Percentiles rank a stretch among this genome's conserved stretches.
phyloP scores from a whole-genome alignment of 2,888 invertebrate species.

The Eilema sororculum region DNA sequence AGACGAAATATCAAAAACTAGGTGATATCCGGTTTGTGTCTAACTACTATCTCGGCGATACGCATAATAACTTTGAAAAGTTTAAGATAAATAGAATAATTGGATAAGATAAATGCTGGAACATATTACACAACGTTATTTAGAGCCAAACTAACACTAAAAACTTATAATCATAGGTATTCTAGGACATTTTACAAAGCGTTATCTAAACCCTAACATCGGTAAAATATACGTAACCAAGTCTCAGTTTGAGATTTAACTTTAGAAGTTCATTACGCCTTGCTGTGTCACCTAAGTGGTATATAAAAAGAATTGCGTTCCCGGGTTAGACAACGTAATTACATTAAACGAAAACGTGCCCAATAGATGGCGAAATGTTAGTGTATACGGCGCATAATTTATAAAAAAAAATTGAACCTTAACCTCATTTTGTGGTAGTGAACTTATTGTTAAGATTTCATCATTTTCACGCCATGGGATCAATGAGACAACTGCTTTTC shows the following conservation, averaged over 20 bases:
- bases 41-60: background rate
- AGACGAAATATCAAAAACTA: background rate
- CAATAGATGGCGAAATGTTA: background rate
- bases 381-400: background rate
- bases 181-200: too few species aligned
- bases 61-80: background rate
- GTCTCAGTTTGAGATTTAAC: too few species aligned
- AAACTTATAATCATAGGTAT: background rate
- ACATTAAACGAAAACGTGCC: background rate
- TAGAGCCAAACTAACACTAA: background rate
- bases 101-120: background rate
- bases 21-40: background rate
- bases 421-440: conserved; percentile 1
- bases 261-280: too few species aligned
- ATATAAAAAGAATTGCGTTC: background rate
- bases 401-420: background rate
- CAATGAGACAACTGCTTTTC: background rate
- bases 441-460: conserved; percentile 4
- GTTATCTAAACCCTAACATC: too few species aligned
- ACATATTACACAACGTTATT: background rate
- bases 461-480: background rate
- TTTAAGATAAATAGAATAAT: background rate
- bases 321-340: background rate
- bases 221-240: too few species aligned
- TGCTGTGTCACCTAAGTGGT: too few species aligned